Evolutionary conservation across 2,888 invertebrate genomes (phyloP), one percentile per base, ranked within the genome.

Genomic region (Platycheirus albimanus): DNA sequence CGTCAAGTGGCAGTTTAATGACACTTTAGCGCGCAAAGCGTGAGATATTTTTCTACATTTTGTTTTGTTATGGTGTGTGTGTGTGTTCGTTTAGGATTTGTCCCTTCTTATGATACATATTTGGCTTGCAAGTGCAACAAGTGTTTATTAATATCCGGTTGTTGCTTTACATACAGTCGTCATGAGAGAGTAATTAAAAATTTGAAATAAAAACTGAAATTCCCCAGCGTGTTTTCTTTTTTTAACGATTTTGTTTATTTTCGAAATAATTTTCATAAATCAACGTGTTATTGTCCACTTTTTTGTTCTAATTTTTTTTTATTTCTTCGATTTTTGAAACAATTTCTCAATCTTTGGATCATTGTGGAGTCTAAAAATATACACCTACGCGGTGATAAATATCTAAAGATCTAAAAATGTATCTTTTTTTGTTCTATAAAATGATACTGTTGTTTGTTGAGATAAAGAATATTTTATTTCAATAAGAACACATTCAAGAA

Each of bases 11-110:
- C 72, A 78, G 77, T 78, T 78, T 74, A 74, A 78, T 56, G 67
- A 74, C 77, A 74, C 72, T 71, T 52, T 17, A 54, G 54, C 10
- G 36, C 11, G 41, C 67, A 33, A 78, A 78, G 67, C 72, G 81
- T 83, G 83, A 64, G 83, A 72, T 64, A 74, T 63, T 83, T 64
- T 83, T 83, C 56, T 83, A 69, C 45, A 72, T 72, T 49, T 63
- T 47, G 13, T 19, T 15, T 11, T 17, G 19, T 52, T n/a, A 1
- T 58, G 28, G 63, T 54, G 51, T 56, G n/a, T 41, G 8, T 36
- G 3, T 36, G 28, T 36, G 30, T 3, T 33, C 30, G 30, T n/a
- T n/a, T n/a, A n/a, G n/a, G n/a, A n/a, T n/a, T n/a, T n/a, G n/a
- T n/a, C n/a, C n/a, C n/a, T n/a, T n/a, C n/a, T n/a, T n/a, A n/a